Evolutionary conservation across 2,888 invertebrate species (phyloP), one percentile per base, ranked within the genome.

Genomic region (Aspidiotus rigidus): DNA sequence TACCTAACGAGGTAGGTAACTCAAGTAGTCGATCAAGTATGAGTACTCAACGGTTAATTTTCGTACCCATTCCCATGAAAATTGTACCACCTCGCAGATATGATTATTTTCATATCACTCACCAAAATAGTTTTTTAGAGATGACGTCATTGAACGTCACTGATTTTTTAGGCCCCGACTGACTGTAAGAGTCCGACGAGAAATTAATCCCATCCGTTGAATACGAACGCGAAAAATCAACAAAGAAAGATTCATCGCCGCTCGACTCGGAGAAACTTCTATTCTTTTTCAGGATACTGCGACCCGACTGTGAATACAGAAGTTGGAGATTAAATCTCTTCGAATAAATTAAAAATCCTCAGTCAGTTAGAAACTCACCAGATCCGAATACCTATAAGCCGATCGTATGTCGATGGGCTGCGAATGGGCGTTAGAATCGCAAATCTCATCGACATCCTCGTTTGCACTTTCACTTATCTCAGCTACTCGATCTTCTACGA

Each of bases 201-300:
- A 60, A 67, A 39, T 60, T 59, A 1, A 67, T 60, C n/a, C 60
- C 67, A n/a, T 60, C 67, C n/a, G 60, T 17, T 1, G 67, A 67
- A 53, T 53, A 67, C n/a, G 67, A 67, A 40, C 67, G 49, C 7
- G 59, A 57, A 44, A 16, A 59, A 39, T 67, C 67, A 0, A 60
- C 49, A 10, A 28, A 53, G 39, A 15, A 67, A 42, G 60, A 53
- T 57, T 67, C 67, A 39, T 67, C 67, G 13, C 67, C 67, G 49
- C 71, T 71, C 49, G 70, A 71, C 49, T 72, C 84, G 0, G 83
- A 84, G 69, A 79, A 76, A 73, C 83, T 82, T 54, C 81, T 78
- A 57, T 79, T 73, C 66, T 72, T 73, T 71, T 76, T 77, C 66
- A 77, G 71, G 53, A 77, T 77, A 41, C 77, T 75, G 62, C 75